Evolutionary conservation across 2,888 invertebrate species (phyloP), one percentile per base, ranked within the genome.

Genomic region (Neocrepidodera transversa): DNA sequence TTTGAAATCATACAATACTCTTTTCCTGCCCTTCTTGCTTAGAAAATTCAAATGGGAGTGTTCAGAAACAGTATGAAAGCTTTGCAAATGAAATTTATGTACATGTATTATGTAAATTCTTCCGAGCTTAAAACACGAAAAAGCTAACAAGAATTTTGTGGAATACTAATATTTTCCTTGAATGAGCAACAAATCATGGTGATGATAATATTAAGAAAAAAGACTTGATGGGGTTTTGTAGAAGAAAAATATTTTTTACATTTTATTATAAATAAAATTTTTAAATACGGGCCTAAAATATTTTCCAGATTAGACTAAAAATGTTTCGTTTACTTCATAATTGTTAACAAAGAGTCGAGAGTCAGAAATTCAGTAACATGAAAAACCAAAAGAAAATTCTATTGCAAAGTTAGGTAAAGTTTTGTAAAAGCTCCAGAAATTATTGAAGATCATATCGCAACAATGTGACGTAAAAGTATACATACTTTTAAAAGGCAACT

Each of bases 41-140:
- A 38, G 47, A 58, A 58, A 45, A 54, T 54, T 54, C 47, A 54
- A 54, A 23, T 36, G 26, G 54, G 58, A 51, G 51, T 52, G 51
- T 58, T 50, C 51, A 51, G 58, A 51, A 51, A 51, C 58, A 58
- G 50, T 35, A 51, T 51, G 47, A 58, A 58, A 58, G 58, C 58
- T 43, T 43, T 36, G 58, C 35, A 51, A 58, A 58, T 58, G 58
- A 51, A 58, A 58, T 58, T 58, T 58, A 58, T 58, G 58, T 58
- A 58, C 58, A 58, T 58, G 58, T 58, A 45, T 58, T 58, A 58
- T 58, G 58, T 58, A 58, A 51, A 58, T 58, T 58, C 26, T 45
- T 16, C 38, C 51, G 45, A 51, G 58, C 58, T 58, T 50, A 45
- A 58, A 43, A 45, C 58, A 58, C 58, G 47, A 58, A 58, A 51